Evolutionary conservation across 1,140 invertebrate species (phyloP).

Genomic region (Solen grandis): DNA sequence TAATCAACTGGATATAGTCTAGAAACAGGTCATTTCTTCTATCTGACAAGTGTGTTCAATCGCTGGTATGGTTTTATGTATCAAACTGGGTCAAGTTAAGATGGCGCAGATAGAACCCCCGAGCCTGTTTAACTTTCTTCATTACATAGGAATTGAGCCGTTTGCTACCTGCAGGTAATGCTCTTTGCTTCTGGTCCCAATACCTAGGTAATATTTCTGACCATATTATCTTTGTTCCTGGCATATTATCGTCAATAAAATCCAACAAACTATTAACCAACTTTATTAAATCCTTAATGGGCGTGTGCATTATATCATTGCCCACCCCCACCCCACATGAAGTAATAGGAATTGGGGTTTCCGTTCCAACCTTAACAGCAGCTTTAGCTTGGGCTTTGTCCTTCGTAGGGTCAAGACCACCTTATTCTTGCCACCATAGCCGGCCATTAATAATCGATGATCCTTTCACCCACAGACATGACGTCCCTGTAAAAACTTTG

Average conservation of each 20-base stretch:
- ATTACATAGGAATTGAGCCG: slow-evolving; percentile 10
- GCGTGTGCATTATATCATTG: slow-evolving; percentile 16
- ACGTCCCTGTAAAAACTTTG: not conserved
- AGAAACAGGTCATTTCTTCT: too few species aligned
- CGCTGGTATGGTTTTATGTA: too few species aligned
- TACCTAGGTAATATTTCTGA: too few species aligned
- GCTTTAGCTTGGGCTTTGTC: not conserved
- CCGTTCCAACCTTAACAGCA: slow-evolving; percentile 1
- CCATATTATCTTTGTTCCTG: too few species aligned
- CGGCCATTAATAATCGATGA: slow-evolving; percentile 10
- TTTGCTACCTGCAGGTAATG: slow-evolving; percentile 7
- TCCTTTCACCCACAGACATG: slow-evolving; percentile 13
- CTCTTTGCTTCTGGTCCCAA: not conserved
- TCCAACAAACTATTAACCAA: not conserved
- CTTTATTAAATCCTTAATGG: slow-evolving; percentile 17
- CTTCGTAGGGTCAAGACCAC: too few species aligned
- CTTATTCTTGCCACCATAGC: slow-evolving; percentile 6
- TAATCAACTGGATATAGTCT: too few species aligned
- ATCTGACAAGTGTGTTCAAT: too few species aligned
- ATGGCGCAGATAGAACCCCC: too few species aligned
- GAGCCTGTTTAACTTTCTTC: not conserved
- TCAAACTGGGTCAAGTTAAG: too few species aligned
- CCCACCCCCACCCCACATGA: too few species aligned
- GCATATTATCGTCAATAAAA: slow-evolving; percentile 10
- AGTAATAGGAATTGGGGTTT: not conserved